A percentile compares a stretch with the other conserved stretches of the same genome.
These are phyloP conservation scores for Imbricaverruca yamaguchii DNA, from an alignment of 2,888 invertebrate genomes.

Conservation along the genomic window DNA sequence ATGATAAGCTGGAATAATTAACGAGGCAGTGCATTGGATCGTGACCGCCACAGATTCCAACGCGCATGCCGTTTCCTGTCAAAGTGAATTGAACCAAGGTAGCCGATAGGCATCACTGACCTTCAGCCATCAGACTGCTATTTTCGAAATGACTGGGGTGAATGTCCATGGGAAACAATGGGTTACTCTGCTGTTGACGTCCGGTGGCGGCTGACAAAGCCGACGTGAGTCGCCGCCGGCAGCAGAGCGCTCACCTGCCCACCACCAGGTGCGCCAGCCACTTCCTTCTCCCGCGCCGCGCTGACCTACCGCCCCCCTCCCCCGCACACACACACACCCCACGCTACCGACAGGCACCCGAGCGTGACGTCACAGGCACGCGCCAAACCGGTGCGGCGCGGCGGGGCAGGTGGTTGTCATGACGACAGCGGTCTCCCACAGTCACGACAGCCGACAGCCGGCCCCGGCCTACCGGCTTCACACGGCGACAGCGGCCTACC, in stretches of 20 bases:
- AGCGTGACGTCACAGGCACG: conserved; percentile 3
- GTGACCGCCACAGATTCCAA: not conserved
- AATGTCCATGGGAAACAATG: conserved; percentile 7
- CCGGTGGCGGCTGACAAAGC: not conserved
- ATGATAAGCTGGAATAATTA: not conserved
- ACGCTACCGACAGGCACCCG: not conserved
- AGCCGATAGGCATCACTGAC: not conserved
- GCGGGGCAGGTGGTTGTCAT: not conserved
- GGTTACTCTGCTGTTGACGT: conserved; percentile 1
- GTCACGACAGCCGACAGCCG: not conserved
- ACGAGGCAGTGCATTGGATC: not conserved
- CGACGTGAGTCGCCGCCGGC: no score
- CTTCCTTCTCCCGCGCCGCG: conserved; percentile 5
- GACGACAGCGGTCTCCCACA: not conserved
- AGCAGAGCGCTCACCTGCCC: not conserved
- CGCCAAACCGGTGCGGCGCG: not conserved
- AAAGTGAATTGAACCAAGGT: not conserved
- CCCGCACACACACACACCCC: not conserved
- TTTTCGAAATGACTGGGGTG: not conserved
- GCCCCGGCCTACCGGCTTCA: not conserved
- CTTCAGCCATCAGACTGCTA: not conserved
- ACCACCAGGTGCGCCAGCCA: not conserved
- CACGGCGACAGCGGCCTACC: not conserved
- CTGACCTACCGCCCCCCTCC: not conserved
- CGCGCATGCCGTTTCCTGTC: not conserved